Base-by-base conservation (phyloP, 2,113 vertebrate genomes). In the Apaloderma vittatum region DNA sequence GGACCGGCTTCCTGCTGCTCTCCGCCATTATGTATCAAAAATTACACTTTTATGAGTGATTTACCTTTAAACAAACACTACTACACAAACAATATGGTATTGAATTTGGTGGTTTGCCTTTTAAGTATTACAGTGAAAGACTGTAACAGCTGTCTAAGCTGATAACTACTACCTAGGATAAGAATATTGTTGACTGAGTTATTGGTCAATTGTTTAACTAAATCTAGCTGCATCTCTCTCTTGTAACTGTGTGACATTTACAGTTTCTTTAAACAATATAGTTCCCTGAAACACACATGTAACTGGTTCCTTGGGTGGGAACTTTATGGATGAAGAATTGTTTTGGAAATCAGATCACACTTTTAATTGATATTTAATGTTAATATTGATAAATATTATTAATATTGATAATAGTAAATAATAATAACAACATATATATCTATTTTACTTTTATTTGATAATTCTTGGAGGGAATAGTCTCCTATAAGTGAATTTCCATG, bases 1-100 rank as follows among this genome's bases (percentile, higher is more conserved):
- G 11, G 72, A 78, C 97, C 48, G 93, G 98, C 98, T 99, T 99
- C 99, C 99, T 99, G 98, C 98, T 45, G 8, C 97, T 92, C 86
- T 97, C 98, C 92, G 90, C 97, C 98, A 97, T 98, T 96, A 97
- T 98, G 98, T 98, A 98, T 98, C 98, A 97, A 99, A 99, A 98
- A 98, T 99, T 98, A 98, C 98, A 99, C 98, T 98, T 99, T 98
- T 98, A 98, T 98, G 94, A 98, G 98, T 98, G 98, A 99, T 99
- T 99, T 98, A 98, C 98, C 98, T 99, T 98, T 98, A 99, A 99
- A 99, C 99, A 99, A 99, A 99, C 98, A 99, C 97, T 71, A 95
- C 95, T 95, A 98, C 98, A 98, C 98, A 96, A 99, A 99, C 99
- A 99, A 99, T 99, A 98, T 98, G 98, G 91, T 92, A 98, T 98